Evolutionary conservation across 2,888 invertebrate species (phyloP).

Genomic region (Neocrepidodera transversa): DNA sequence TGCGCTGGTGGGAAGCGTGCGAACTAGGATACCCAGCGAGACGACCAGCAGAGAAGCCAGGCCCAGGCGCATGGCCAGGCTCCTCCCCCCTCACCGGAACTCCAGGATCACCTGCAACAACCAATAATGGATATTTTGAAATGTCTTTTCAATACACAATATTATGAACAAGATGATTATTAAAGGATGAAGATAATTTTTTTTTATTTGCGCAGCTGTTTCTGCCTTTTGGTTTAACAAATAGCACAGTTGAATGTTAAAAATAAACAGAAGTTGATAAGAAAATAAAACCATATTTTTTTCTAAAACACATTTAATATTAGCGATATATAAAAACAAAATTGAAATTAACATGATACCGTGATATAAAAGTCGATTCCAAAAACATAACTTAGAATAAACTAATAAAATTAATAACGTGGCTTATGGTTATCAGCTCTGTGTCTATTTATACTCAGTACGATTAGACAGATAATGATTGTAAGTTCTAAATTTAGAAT

Average conservation of each 20-base stretch:
- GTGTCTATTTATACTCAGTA: constrained; percentile 37
- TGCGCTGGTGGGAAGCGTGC: constrained; percentile 37
- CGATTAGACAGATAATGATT: constrained; percentile 36
- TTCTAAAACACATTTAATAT: no score
- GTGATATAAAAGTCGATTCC: constrained; percentile 12
- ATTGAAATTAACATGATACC: constrained; percentile 11
- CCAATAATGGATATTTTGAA: constrained; percentile 9
- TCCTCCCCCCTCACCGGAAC: constrained; percentile 61
- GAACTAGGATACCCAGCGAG: constrained; percentile 57
- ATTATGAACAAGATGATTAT: no score
- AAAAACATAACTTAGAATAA: constrained; percentile 16
- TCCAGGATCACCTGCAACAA: constrained; percentile 54
- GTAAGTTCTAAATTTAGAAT: constrained; percentile 37
- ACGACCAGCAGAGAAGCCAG: constrained; percentile 62
- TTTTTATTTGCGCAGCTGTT: no score
- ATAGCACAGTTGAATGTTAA: no score
- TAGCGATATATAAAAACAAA: no score
- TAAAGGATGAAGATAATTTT: no score
- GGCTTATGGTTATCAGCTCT: constrained; percentile 15
- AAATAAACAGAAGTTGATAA: no score
- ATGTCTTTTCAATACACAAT: neutral
- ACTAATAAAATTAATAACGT: constrained; percentile 16
- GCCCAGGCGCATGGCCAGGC: constrained; percentile 69
- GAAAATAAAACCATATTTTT: no score
- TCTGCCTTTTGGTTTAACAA: no score